Evolutionary conservation across 1,140 invertebrate species (phyloP).

Genomic region (Adelges cooleyi): DNA sequence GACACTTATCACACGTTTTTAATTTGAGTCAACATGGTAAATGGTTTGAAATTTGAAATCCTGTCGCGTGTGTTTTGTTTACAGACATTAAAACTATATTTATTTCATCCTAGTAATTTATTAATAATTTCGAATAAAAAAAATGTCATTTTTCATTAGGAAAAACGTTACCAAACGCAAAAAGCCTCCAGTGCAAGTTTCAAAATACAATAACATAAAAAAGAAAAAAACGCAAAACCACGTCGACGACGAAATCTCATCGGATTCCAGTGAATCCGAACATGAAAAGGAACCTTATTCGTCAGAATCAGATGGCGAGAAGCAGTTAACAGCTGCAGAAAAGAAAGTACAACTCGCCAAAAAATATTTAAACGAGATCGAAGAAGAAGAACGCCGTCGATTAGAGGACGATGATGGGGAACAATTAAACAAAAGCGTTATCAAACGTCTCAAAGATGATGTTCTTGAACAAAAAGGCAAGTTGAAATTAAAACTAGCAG

Average conservation of each 20-base stretch:
- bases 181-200: not conserved
- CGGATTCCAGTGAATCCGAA: conserved; percentile 35
- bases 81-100: not conserved
- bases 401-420: conserved; percentile 51
- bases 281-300: conserved; percentile 43
- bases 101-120: not conserved
- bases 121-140: no score
- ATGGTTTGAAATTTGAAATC: conserved; percentile 5
- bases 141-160: conserved; percentile 17
- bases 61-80: not conserved
- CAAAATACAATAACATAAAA: not conserved
- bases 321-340: conserved; percentile 72
- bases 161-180: conserved; percentile 6
- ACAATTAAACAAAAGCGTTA: conserved; percentile 46
- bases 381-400: conserved; percentile 63
- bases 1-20: not conserved
- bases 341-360: conserved; percentile 80
- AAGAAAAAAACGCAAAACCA: conserved; percentile 4
- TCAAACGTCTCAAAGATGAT: conserved; percentile 64
- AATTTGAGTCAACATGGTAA: no score
- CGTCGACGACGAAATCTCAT: conserved; percentile 17
- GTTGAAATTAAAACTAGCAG: conserved; percentile 60
- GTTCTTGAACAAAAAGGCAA: conserved; percentile 73
- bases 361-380: conserved; percentile 74
- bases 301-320: conserved; percentile 53